A percentile compares a stretch with the other conserved stretches of the same genome.
Evolutionary conservation across 2,888 invertebrate genomes (phyloP).

Genomic region (Emmelina monodactyla): DNA sequence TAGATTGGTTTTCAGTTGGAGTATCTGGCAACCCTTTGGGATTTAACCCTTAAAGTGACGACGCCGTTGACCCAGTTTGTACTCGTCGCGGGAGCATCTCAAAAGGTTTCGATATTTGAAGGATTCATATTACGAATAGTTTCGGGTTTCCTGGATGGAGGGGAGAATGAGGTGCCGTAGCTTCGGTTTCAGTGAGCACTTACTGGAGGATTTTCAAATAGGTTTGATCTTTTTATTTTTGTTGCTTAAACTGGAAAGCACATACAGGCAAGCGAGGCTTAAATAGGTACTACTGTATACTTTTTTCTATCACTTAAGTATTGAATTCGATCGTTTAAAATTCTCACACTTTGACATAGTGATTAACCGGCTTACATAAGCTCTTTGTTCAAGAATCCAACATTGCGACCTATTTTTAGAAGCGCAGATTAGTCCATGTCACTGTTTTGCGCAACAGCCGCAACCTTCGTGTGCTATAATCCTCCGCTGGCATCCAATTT

Average conservation of each 20-base stretch:
- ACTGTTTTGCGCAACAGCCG: slow-evolving; percentile 32
- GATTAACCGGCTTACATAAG: no score
- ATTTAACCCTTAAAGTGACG: slow-evolving; percentile 28
- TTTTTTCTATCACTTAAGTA: no score
- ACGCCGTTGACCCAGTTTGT: slow-evolving; percentile 42
- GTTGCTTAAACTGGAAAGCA: no score
- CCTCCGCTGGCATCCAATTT: slow-evolving; percentile 58
- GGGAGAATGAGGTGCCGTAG: neutral
- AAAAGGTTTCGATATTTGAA: slow-evolving; percentile 56
- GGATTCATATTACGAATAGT: slow-evolving; percentile 9
- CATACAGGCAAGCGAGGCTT: no score
- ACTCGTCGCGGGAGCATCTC: slow-evolving; percentile 37
- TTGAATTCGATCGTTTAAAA: no score
- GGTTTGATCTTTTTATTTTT: no score
- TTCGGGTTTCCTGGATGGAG: neutral
- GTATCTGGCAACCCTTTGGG: slow-evolving; percentile 20
- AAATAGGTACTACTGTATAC: no score
- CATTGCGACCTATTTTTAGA: slow-evolving; percentile 35
- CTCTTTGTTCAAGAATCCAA: slow-evolving; percentile 10
- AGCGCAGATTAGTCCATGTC: slow-evolving; percentile 24
- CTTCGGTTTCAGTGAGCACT: no score
- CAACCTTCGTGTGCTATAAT: slow-evolving; percentile 51
- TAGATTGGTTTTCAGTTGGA: slow-evolving; percentile 3
- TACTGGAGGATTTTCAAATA: no score
- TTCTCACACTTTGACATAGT: no score